phyloP scores from a whole-genome alignment of 2,113 vertebrate genomes.

The cattle (Bos taurus) region ARS-UCD2.0 NC_037330.1:96052001-96052500 shows the following conservation, averaged over 20 bases:
- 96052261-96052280: not conserved
- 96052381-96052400: not conserved
- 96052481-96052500: not conserved
- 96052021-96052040: not conserved
- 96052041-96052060: not conserved
- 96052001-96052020: not conserved
- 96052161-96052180: not conserved
- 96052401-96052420: not conserved
- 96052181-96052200: not conserved
- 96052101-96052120: not conserved
- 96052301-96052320: not conserved
- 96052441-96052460: not conserved
- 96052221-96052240: not conserved
- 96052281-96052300: slow-evolving; percentile 14
- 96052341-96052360: not conserved
- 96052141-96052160: not conserved
- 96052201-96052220: not conserved
- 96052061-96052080: not conserved
- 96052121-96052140: not conserved
- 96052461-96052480: not conserved
- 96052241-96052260: not conserved
- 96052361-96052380: not conserved
- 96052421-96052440: not conserved
- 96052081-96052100: not conserved
- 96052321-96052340: not conserved